Evolutionary conservation across 2,113 vertebrate species (phyloP).

Genomic region (Saccopteryx leptura): DNA sequence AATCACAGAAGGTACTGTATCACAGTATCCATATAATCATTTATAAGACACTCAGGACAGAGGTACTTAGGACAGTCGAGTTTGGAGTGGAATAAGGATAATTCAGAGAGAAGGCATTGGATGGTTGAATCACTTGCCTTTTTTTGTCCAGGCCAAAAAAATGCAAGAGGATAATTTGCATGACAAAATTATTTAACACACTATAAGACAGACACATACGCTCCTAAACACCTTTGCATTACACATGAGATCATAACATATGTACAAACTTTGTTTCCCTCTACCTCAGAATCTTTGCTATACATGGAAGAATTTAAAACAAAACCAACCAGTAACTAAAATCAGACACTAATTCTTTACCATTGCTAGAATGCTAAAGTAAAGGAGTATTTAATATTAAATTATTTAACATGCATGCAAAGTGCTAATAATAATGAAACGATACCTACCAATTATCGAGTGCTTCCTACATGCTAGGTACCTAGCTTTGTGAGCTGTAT

Average conservation of each 20-base stretch:
- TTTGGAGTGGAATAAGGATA: not conserved
- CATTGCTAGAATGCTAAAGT: slow-evolving; percentile 37
- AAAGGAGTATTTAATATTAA: slow-evolving; percentile 49
- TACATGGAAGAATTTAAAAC: not conserved
- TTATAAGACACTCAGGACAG: not conserved
- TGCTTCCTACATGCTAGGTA: not conserved
- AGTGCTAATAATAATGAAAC: not conserved
- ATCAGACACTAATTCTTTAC: not conserved
- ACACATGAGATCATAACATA: not conserved
- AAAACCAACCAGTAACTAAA: slow-evolving; percentile 38
- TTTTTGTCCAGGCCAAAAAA: not conserved
- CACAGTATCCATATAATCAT: not conserved
- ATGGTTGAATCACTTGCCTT: not conserved
- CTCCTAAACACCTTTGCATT: slow-evolving; percentile 9
- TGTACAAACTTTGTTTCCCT: not conserved
- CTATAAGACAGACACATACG: not conserved
- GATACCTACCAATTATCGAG: not conserved
- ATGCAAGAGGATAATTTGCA: slow-evolving; percentile 40
- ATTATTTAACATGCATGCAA: slow-evolving; percentile 3
- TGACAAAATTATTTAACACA: slow-evolving; percentile 37
- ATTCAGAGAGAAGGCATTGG: not conserved
- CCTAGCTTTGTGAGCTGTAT: not conserved
- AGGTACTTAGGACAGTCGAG: not conserved
- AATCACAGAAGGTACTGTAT: not conserved
- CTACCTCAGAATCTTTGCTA: not conserved